Base-by-base conservation (phyloP, 2,797 vertebrate species). In the Cyclopterus lumpus region DNA sequence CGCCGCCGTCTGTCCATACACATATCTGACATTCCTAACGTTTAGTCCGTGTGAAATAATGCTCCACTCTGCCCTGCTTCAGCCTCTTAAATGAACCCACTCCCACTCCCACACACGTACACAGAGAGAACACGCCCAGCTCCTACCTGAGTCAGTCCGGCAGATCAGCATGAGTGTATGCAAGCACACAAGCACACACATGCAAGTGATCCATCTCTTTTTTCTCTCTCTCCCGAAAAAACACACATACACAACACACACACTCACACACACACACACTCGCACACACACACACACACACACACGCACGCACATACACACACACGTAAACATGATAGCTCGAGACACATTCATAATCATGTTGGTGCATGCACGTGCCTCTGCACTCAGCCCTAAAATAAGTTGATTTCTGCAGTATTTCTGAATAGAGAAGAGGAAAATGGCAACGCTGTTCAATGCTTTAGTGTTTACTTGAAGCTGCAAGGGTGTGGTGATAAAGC, bases 111-210 rank as follows among this genome's bases (percentile, higher is more conserved):
- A 51, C 58, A 20, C 69, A 60, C 70, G 8, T 60, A 77, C 79
- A 71, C 49, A 22, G 6, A 51, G 57, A 88, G 75, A 88, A 90
- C 91, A 93, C 86, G 85, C 91, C 93, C 93, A 10, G 91, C 90
- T 87, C 92, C 90, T 90, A 91, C 91, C 90, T 81, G 96, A 97
- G 92, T 96, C 96, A 97, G 92, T 86, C 28, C 28, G 67, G 42
- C 74, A 79, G 59, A 79, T 77, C 77, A 82, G 70, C 49, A 85
- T 90, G 79, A 89, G 78, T 77, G 73, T 80, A 60, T 72, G 58
- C 70, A 60, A 71, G 67, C 30, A 8, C 63, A 79, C 91, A 89
- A 73, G 84, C 65, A 82, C 71, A 63, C 72, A 73, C 90, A 87
- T 81, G 80, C 68, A 91, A 82, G 80, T 74, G 61, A 79, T 86